These are phyloP conservation scores for Hirtodrosophila cameraria DNA, from an alignment of 2,888 invertebrate genomes.

Conservation along the genomic window DNA sequence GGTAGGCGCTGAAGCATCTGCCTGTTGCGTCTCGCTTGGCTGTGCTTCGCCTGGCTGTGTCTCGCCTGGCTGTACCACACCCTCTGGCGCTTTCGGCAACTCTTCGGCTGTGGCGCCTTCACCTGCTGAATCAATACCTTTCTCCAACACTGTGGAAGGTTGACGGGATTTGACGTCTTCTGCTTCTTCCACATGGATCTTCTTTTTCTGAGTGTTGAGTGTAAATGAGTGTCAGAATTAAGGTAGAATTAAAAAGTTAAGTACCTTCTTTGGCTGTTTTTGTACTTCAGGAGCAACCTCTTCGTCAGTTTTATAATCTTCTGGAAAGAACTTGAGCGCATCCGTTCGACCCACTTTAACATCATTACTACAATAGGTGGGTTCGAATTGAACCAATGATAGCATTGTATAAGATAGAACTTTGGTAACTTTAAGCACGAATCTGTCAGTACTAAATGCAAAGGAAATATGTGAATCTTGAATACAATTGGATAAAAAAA, in stretches of 20 bases:
- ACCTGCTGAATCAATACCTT: constrained; percentile 5
- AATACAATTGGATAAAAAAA: neutral
- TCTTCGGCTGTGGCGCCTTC: constrained; percentile 13
- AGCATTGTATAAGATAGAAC: constrained; percentile 87
- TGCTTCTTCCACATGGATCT: neutral
- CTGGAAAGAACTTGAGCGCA: constrained; percentile 89
- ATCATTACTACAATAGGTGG: constrained; percentile 89
- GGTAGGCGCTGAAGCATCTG: constrained; percentile 1
- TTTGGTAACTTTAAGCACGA: constrained; percentile 88
- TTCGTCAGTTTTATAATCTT: constrained; percentile 84
- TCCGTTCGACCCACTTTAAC: constrained; percentile 87
- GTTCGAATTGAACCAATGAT: constrained; percentile 87
- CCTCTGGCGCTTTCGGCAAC: neutral
- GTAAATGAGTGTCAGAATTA: neutral
- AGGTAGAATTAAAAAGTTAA: neutral
- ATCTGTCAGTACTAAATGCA: constrained; percentile 86
- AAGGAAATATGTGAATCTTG: neutral
- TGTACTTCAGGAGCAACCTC: constrained; percentile 58
- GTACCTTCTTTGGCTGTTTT: constrained; percentile 83
- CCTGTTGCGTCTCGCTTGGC: neutral
- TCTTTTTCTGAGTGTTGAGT: constrained; percentile 12
- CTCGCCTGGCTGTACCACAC: constrained; percentile 5
- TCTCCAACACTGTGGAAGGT: neutral
- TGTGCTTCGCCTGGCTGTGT: constrained; percentile 7
- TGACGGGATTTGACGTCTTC: neutral